Conservation (phyloP, 2,797 vertebrate species). For the Liasis olivaceus region DNA sequence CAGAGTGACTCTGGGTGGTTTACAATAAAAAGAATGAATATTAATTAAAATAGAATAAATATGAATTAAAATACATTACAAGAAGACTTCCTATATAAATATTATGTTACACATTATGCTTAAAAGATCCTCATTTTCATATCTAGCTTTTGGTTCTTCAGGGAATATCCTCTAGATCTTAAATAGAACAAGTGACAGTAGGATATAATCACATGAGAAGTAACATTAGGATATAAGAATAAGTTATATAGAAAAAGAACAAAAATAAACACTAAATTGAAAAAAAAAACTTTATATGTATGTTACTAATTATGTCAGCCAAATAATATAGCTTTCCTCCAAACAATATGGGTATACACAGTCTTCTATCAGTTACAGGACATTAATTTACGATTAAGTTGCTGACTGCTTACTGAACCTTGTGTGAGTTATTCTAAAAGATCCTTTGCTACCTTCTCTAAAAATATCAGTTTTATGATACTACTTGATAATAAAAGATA, state of each 20-base stretch:
- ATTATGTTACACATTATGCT: too few relatives aligned
- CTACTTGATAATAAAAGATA: neutral
- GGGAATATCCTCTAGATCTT: too few relatives aligned
- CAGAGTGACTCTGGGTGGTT: too few relatives aligned
- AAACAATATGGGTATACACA: neutral
- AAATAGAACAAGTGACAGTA: too few relatives aligned
- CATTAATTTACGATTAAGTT: constrained; percentile 10
- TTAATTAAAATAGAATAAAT: too few relatives aligned
- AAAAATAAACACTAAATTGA: neutral
- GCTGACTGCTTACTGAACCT: neutral
- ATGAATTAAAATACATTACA: too few relatives aligned
- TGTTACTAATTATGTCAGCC: neutral
- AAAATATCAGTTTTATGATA: neutral
- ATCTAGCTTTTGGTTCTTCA: too few relatives aligned
- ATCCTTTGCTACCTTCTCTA: constrained; percentile 8
- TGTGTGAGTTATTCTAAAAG: constrained; percentile 15
- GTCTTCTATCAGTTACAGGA: neutral
- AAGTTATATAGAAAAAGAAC: neutral
- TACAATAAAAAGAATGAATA: too few relatives aligned
- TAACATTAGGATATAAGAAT: too few relatives aligned
- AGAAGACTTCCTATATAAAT: too few relatives aligned
- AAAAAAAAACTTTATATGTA: neutral
- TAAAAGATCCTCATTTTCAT: too few relatives aligned
- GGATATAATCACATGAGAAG: too few relatives aligned
- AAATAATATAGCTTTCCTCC: neutral